These are phyloP conservation scores for Cyprinodon brontotheroides DNA, from an alignment of 2,113 vertebrate species.

Conservation along the genomic window DNA sequence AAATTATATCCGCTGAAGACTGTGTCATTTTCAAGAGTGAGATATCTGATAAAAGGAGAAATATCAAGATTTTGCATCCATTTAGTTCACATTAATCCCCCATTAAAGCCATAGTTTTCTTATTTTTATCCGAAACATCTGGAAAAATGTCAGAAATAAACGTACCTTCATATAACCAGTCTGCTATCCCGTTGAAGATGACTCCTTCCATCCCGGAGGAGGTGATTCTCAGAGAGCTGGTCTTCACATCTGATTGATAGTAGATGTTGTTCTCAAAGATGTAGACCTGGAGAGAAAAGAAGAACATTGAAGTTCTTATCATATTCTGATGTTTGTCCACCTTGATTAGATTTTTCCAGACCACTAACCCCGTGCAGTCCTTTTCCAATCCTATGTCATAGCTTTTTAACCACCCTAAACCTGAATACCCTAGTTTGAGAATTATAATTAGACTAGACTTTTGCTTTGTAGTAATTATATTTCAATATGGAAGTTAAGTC, in stretches of 20 bases:
- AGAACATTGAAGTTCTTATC: neutral
- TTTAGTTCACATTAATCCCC: neutral
- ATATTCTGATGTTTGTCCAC: neutral
- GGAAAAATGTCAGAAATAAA: neutral
- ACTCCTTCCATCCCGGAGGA: slow-evolving; percentile 93
- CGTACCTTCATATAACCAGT: slow-evolving; percentile 94
- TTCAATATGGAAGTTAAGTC: no score
- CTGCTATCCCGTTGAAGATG: slow-evolving; percentile 92
- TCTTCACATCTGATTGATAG: slow-evolving; percentile 92
- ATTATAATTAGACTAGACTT: no score
- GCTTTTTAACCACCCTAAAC: no score
- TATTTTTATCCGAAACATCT: neutral
- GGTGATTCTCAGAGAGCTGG: slow-evolving; percentile 90
- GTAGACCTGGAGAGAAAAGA: slow-evolving; percentile 82
- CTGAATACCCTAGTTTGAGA: no score
- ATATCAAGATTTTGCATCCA: neutral
- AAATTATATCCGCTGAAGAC: neutral
- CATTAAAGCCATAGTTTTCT: neutral
- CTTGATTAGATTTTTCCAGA: neutral
- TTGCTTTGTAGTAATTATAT: no score
- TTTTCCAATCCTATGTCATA: no score
- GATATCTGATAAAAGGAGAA: neutral
- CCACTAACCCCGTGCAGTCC: neutral
- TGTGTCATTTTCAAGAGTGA: neutral
- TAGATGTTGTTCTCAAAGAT: slow-evolving; percentile 99